Evolutionary conservation across 2,888 invertebrate species (phyloP), one percentile per base, ranked within the genome.

Genomic region (Acanthopleura granulata): DNA sequence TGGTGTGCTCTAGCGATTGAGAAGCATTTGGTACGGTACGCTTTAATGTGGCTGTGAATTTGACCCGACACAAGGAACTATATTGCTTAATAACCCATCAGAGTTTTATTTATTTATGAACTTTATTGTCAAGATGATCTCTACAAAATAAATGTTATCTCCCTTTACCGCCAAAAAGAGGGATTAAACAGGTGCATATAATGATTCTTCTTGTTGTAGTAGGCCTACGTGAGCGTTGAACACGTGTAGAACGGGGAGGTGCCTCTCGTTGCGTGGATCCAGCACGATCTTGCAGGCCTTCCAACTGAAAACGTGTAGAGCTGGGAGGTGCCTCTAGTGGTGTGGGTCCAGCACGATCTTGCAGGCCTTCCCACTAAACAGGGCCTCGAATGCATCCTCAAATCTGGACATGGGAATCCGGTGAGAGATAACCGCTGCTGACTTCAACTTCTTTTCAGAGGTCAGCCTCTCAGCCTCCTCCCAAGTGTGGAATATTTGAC

Each of bases 401-500:
- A 82, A 88, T 66, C 85, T 74, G 9, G 86, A 85, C 86, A 88
- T 85, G 1, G 86, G 84, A 25, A 86, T 80, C 11, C 84, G 79
- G 74, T 87, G 87, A 0, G 88, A 83, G 22, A 88, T 80, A 16
- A 87, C 79, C 51, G 80, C 78, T 30, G 80, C 81, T 18, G 86
- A 85, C 74, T 88, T 85, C 49, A 88, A 82, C 66, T 84, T 79
- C 22, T 79, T 78, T 61, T 84, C 82, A 15, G 84, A 85, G 9
- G 88, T 82, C 70, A 88, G 79, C n/a, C 76, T 75, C 76, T 88
- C 88, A 27, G 80, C 81, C 71, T 86, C 82, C 61, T 81, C 76
- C 88, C 88, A 88, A 3, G 87, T 88, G 77, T 87, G 87, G 78
- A 82, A 88, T 27, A 88, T 86, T 49, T 82, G 80, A 18, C 88